These are phyloP conservation scores for Neoitamus cyanurus DNA, from an alignment of 2,888 invertebrate genomes.

Conservation along the genomic window DNA sequence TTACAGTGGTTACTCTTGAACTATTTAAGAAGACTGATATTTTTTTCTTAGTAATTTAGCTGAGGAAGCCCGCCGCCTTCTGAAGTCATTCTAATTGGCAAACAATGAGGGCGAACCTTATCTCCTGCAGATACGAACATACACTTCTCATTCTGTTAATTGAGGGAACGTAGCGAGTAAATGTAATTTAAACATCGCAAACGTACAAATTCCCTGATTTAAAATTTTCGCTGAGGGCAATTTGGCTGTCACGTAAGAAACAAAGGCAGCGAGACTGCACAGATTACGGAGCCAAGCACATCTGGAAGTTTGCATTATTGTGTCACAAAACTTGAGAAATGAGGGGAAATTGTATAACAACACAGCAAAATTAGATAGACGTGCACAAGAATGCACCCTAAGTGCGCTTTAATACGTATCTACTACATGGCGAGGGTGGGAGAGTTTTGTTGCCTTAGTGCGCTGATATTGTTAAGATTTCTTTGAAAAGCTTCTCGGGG, in stretches of 20 bases:
- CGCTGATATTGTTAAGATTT: background rate
- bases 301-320: constrained; percentile 5
- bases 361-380: background rate
- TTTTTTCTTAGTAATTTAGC: background rate
- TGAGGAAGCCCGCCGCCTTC: background rate
- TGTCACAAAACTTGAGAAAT: constrained; percentile 5
- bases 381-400: background rate
- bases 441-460: background rate
- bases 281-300: background rate
- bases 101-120: background rate
- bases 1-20: too few species aligned
- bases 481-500: background rate
- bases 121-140: background rate
- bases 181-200: background rate
- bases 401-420: background rate
- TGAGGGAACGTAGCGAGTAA: background rate
- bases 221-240: background rate
- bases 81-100: background rate
- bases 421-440: background rate
- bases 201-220: background rate
- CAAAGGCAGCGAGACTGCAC: background rate
- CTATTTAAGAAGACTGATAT: background rate
- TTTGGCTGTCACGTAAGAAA: background rate
- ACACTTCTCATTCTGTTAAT: background rate
- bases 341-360: background rate